Evolutionary conservation across 2,888 invertebrate genomes (phyloP), one percentile per base, ranked within the genome.

Genomic region (Tetrapedia diversipes): DNA sequence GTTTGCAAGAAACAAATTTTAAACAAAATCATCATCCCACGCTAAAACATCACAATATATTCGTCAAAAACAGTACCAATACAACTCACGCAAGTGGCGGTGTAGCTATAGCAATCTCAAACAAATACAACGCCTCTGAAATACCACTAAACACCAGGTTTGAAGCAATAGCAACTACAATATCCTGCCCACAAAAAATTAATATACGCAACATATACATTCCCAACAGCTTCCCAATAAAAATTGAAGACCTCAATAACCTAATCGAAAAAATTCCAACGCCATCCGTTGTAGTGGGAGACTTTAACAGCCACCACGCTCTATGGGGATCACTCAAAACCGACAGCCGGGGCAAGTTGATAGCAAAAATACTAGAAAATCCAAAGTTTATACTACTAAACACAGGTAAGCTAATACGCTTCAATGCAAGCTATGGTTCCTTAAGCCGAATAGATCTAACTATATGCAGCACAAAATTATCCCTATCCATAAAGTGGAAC

Each of bases 81-180:
- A 6, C 32, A 32, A 32, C 32, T 32, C 32, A 6, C 6, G 32
- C 32, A 32, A 32, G 32, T 32, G 32, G 59, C 11, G 32, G 32
- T 4, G 32, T 60, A 45, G 32, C 59, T 19, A 45, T 60, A n/a
- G 34, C 45, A 34, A 34, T 60, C 0, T 60, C 41, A 2, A 7
- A 45, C 4, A 60, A 45, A 45, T 45, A 34, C 14, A 10, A 14
- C 11, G 1, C 45, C 0, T 22, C 32, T 7, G 59, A 60, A 60
- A 47, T 60, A 6, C 14, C 45, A 11, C 2, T 51, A 51, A 2
- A 8, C 7, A 29, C 19, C 1, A 51, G 37, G 4, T 4, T 41
- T 19, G 19, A 63, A 63, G 51, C 63, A 51, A 8, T 63, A 39
- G 63, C 63, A 51, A 37, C 29, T n/a, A 1, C 37, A 16, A 51